Conservation (phyloP, 2,113 vertebrate species). For the Apus apus region DNA sequence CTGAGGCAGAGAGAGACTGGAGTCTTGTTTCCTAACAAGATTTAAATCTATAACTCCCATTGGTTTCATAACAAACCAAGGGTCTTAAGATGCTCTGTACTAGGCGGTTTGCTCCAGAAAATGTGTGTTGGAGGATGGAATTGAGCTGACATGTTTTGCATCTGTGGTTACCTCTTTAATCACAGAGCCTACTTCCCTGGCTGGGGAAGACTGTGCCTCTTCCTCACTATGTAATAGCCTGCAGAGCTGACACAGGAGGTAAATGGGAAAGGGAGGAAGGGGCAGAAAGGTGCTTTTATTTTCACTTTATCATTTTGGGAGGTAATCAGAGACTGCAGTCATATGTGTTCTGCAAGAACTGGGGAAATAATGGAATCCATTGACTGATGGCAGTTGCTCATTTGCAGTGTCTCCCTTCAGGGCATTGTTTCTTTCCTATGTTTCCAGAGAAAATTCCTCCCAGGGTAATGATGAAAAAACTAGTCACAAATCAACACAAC, state of each 20-base stretch:
- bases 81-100: background rate
- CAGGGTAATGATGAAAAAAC: constrained; percentile 19
- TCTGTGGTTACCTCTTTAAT: background rate
- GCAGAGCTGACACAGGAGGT: background rate
- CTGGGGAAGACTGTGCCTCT: background rate
- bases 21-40: background rate
- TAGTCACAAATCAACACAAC: constrained; percentile 49
- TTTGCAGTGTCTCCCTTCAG: constrained; percentile 22
- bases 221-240: background rate
- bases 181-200: background rate
- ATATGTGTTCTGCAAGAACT: background rate
- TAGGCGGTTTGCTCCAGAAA: background rate
- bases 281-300: background rate
- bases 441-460: constrained; percentile 44
- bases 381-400: background rate
- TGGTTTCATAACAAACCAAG: background rate
- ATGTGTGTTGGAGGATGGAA: background rate
- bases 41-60: background rate
- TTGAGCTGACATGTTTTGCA: background rate
- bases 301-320: background rate
- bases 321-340: background rate
- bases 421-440: background rate
- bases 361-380: background rate
- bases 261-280: background rate
- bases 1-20: background rate